phyloP scores from a whole-genome alignment of 2,797 vertebrate species.

The Choloepus didactylus region DNA sequence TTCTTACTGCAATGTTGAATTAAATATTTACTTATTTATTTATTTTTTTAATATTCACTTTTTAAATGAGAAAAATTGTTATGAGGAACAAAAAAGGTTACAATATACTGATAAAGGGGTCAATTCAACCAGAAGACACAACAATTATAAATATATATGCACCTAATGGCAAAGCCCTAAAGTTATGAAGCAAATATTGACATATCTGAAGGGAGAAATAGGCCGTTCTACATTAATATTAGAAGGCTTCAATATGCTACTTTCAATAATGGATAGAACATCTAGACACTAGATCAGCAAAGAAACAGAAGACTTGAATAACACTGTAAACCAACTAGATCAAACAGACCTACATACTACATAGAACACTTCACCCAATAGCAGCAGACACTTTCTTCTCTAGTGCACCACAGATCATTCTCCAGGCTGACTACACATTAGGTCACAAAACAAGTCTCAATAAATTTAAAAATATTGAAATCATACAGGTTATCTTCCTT shows the following conservation, averaged over 20 bases:
- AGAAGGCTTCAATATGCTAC: not conserved
- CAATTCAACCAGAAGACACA: not conserved
- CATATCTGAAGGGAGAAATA: not conserved
- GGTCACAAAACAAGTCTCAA: too few species aligned
- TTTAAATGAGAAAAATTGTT: not conserved
- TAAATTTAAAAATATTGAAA: too few species aligned
- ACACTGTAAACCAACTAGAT: not conserved
- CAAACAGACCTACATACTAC: not conserved
- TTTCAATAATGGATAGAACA: not conserved
- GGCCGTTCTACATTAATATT: not conserved
- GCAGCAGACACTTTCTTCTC: not conserved
- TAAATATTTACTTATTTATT: slow-evolving; percentile 60
- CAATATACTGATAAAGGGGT: not conserved
- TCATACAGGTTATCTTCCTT: too few species aligned
- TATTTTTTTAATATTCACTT: not conserved
- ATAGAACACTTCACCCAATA: not conserved
- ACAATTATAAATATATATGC: not conserved
- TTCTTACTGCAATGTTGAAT: slow-evolving; percentile 65
- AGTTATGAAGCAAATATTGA: not conserved
- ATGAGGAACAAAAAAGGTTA: not conserved
- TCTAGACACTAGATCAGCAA: not conserved
- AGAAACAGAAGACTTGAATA: not conserved
- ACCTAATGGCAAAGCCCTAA: not conserved
- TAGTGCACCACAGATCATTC: not conserved
- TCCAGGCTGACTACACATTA: too few species aligned